Evolutionary conservation across 1,140 invertebrate species (phyloP), one percentile per base, ranked within the genome.

Genomic region (Cotesia vestalis): DNA sequence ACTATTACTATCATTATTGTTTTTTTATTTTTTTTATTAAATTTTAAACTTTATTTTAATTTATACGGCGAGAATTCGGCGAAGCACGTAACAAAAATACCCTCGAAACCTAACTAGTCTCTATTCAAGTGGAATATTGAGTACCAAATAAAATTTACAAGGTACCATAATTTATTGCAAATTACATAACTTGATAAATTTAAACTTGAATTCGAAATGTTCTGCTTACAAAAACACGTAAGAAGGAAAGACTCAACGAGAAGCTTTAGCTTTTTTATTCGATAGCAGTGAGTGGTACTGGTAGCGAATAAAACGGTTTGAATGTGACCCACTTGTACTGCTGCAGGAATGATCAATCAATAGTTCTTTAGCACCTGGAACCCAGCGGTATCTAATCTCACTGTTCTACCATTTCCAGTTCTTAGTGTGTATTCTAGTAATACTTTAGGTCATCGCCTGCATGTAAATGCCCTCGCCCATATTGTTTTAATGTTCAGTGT

Each of bases 261-360:
- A 46, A 9, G 11, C 11, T 46, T 6, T 46, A 46, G 11, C 40
- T 46, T 46, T 46, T 46, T 46, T 11, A 46, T 6, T 46, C 40
- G 2, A 8, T 46, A 46, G 40, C 6, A 46, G 6, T 11, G 40
- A 40, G 38, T 27, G 27, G 27, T 27, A 46, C 20, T 51, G 17
- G 14, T 17, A 27, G 27, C 27, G 27, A 27, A 27, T 27, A 27
- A n/a, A 69, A 69, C 14, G 34, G 6, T 52, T 76, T 73, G 72
- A 79, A 76, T 73, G 17, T 79, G 76, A 78, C 75, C 75, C 64
- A 79, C 69, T 75, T 76, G 40, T 72, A 69, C 67, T 35, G 46
- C 72, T 76, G 76, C 71, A 71, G 71, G 69, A 73, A 75, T 73
- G 73, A 78, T 76, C 69, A 78, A 78, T 77, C 76, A 73, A 79